Conservation (phyloP, 2,797 vertebrate genomes). For the Pangasius macronema region DNA sequence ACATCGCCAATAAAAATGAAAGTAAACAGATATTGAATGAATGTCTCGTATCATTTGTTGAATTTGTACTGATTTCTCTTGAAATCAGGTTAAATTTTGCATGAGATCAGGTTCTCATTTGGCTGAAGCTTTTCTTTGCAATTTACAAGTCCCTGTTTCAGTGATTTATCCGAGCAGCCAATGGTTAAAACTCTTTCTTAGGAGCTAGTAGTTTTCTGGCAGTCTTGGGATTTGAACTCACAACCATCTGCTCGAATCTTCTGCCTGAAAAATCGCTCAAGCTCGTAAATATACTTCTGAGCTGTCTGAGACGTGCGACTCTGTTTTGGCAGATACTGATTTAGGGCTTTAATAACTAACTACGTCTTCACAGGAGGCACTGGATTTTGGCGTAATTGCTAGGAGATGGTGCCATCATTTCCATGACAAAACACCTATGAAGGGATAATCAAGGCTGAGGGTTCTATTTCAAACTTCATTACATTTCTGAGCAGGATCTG, state of each 20-base stretch:
- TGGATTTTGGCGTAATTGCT: constrained; percentile 64
- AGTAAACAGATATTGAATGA: background rate
- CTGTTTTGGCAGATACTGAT: constrained; percentile 35
- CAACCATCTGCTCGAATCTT: background rate
- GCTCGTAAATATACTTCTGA: constrained; percentile 1
- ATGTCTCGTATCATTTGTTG: background rate
- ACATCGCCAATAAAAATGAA: background rate
- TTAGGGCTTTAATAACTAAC: constrained; percentile 18
- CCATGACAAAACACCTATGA: constrained; percentile 66
- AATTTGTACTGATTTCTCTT: background rate
- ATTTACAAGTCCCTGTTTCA: background rate
- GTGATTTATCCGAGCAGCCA: background rate
- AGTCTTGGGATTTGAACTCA: background rate
- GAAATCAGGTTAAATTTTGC: background rate
- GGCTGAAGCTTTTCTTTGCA: background rate
- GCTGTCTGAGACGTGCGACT: background rate
- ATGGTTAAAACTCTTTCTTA: background rate
- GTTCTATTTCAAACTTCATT: constrained; percentile 80
- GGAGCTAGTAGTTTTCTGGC: background rate
- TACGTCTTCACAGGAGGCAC: constrained; percentile 58
- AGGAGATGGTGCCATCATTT: constrained; percentile 66
- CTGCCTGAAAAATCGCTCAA: background rate
- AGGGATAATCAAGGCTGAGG: constrained; percentile 69
- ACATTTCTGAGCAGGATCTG: constrained; percentile 74
- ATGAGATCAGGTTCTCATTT: background rate